Base-by-base conservation (phyloP, 1,140 invertebrate genomes). In the Dreissena polymorpha region DNA sequence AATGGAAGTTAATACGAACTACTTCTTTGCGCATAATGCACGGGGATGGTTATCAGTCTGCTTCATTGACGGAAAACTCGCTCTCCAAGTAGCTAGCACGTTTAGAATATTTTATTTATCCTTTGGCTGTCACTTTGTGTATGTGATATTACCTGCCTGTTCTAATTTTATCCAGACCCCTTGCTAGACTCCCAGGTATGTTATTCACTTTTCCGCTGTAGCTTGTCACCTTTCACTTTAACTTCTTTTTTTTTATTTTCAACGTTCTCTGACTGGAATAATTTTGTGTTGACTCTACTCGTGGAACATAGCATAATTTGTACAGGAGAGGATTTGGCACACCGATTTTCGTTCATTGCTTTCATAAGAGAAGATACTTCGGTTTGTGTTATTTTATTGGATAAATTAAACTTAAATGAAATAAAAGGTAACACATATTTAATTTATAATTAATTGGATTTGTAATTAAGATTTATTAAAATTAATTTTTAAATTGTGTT, bases 91-190 rank as follows among this genome's bases (percentile, higher is more conserved):
- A 39, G 78, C 78, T 80, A 71, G 78, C 78, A 80, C 78, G 78
- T 80, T 77, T 78, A 80, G 78, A 80, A 70, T 74, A 74, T 83
- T 83, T n/a, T 75, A 73, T 83, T 74, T 74, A 74, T 83, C 72
- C 71, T 83, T 83, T 83, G 80, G 80, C 80, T 83, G 80, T 83
- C 80, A 83, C 80, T 75, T 83, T 75, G 80, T 83, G 80, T 83
- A 75, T 74, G 71, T 83, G 80, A 74, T 83, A 49, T 69, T 69
- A 80, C 69, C 67, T 80, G 78, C 80, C 80, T 75, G 80, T 71
- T 83, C 71, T 73, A 73, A 74, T 75, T 83, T 83, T 83, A 83
- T 83, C 70, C 80, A 83, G 80, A 83, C 68, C 80, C 80, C 80
- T 83, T 83, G 80, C 80, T 83, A 83, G 80, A 74, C 65, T 83